Evolutionary conservation across 2,113 vertebrate genomes (phyloP), one percentile per base, ranked within the genome.

Genomic region (Rallus limicola): DNA sequence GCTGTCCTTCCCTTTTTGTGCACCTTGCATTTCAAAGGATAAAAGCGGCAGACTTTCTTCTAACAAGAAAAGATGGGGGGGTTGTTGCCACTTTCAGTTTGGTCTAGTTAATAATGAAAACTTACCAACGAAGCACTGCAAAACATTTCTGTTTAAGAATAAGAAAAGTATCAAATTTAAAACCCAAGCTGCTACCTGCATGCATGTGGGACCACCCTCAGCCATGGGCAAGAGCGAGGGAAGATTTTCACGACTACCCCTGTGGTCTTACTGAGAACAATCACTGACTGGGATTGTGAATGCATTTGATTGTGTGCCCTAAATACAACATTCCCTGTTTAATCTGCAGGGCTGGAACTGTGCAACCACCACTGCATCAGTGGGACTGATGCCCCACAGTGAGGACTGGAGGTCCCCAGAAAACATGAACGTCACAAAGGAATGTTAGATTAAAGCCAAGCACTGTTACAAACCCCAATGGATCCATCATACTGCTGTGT

Each of bases 51-150:
- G 77, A 36, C 92, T 78, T 95, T 82, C 69, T 86, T 69, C 65
- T 82, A 89, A 56, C 69, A 1, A 3, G 70, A 69, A 48, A 74
- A 91, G 69, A 81, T 0, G 1, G 50, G 1, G 50, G 29, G 36
- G 40, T 24, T 58, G 58, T 63, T 76, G 50, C 74, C 88, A 91
- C 77, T 48, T 84, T 84, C 82, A 81, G 80, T 74, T 82, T 84
- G 70, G 78, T 81, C 81, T 72, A 84, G 55, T 92, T 94, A 84
- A 55, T 68, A 83, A 91, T 16, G 65, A 86, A 92, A 93, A 85
- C 63, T 87, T 88, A 88, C 23, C 63, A 89, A 93, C 86, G 93
- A 96, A 96, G 88, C 86, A 89, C 77, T 92, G 87, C 40, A 86
- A 88, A 94, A 55, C 62, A 68, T 69, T 84, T 44, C 56, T 55